phyloP scores from a whole-genome alignment of 2,797 vertebrate species.

The Aselliscus stoliczkanus region DNA sequence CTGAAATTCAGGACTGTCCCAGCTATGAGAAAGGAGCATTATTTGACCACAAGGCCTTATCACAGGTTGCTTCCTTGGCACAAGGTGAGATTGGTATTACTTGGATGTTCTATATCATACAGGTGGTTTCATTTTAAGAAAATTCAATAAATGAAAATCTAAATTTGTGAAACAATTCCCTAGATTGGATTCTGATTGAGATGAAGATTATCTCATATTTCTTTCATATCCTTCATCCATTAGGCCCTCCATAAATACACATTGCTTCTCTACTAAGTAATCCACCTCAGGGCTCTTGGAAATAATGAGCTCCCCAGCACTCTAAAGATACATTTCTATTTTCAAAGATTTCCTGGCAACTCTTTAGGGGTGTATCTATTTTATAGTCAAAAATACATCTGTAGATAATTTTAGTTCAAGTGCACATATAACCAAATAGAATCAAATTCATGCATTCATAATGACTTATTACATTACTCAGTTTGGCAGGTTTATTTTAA shows the following conservation, averaged over 20 bases:
- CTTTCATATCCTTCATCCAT: conserved; percentile 20
- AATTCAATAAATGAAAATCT: conserved; percentile 22
- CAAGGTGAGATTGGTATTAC: not conserved
- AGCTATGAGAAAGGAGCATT: not conserved
- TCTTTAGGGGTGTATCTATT: conserved; percentile 35
- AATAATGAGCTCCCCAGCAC: conserved; percentile 9
- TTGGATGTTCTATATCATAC: not conserved
- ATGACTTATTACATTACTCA: not conserved
- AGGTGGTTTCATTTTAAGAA: conserved; percentile 27
- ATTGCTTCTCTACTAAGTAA: conserved; percentile 32
- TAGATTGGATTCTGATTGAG: conserved; percentile 10
- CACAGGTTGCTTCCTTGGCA: not conserved
- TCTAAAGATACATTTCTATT: conserved; percentile 29
- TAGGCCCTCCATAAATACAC: not conserved
- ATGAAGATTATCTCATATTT: not conserved
- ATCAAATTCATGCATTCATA: conserved; percentile 18
- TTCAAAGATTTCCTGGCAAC: conserved; percentile 52
- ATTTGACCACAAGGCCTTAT: not conserved
- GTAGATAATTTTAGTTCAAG: conserved; percentile 57
- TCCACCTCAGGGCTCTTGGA: conserved; percentile 32
- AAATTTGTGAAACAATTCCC: conserved; percentile 35
- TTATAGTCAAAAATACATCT: conserved; percentile 51
- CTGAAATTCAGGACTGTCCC: not conserved
- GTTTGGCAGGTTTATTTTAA: conserved; percentile 38
- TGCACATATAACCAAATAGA: conserved; percentile 36